Base-by-base conservation (phyloP, 2,888 invertebrate genomes). In the Altica lythri region DNA sequence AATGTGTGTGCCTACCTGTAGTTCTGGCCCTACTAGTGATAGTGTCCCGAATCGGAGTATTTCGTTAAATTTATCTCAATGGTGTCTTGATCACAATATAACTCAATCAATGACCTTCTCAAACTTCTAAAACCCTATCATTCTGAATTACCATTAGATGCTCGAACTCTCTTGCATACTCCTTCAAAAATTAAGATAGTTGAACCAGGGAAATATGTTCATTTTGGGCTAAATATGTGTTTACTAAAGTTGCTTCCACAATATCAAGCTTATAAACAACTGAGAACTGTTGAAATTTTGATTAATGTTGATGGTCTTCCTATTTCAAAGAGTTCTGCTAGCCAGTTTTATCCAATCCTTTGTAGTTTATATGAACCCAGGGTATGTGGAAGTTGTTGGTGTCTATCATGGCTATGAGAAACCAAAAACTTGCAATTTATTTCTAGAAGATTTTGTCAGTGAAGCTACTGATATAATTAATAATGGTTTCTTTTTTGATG, bases 351-450 rank as follows among this genome's bases (percentile, higher is more conserved):
- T 30, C 30, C 30, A 4, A 30, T 30, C n/a, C n/a, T 30, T n/a
- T 19, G 38, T 12, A 38, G 38, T 38, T 9, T 38, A 17, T 19
- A 38, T 38, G 10, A 4, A 18, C 4, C 38, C 9, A 12, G 38
- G 19, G 9, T 12, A 49, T 38, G 35, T 27, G 14, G 40, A 42
- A 10, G 18, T 53, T 12, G 37, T 57, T 12, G 56, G 56, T 22
- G 25, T 57, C 32, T 53, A 53, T 42, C 48, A 56, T 19, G 56
- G 59, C n/a, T 17, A 45, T 48, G 34, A 34, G 18, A 59, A 59
- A 46, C 59, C 59, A 2, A n/a, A 34, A 22, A 10, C 18, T 13
- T 13, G 14, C n/a, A 54, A 57, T 54, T 27, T 27, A 16, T 53
- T 57, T 48, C 49, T 59, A 25, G 8, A 27, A 47, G 34, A 40